Conservation (phyloP, 2,888 invertebrate species). For the Drosophila maculinotata region DNA sequence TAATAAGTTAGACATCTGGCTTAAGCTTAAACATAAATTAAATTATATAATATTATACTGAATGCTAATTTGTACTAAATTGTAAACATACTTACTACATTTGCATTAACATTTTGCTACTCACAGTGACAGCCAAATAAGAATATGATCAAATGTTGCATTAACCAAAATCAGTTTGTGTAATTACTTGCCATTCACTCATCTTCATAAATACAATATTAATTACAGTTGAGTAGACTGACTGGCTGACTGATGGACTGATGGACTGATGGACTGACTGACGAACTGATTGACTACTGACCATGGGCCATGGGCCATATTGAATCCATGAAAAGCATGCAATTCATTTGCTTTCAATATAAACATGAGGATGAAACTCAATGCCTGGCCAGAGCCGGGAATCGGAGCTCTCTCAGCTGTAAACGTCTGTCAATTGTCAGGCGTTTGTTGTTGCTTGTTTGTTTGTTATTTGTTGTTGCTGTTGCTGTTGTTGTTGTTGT, state of each 20-base stretch:
- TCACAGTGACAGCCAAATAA: not conserved
- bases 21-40: no score
- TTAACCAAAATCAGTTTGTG: not conserved
- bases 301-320: slow-evolving; percentile 9
- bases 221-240: slow-evolving; percentile 56
- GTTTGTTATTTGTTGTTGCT: slow-evolving; percentile 52
- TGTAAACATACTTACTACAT: no score
- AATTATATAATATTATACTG: no score
- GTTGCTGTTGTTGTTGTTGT: slow-evolving; percentile 54
- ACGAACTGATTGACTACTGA: slow-evolving; percentile 28
- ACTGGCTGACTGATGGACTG: slow-evolving; percentile 31
- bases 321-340: slow-evolving; percentile 40
- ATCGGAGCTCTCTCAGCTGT: slow-evolving; percentile 29
- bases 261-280: slow-evolving; percentile 30
- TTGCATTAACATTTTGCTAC: no score
- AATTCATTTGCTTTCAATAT: slow-evolving; percentile 58
- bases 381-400: slow-evolving; percentile 42
- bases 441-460: slow-evolving; percentile 46
- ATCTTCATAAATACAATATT: slow-evolving; percentile 65
- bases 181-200: slow-evolving; percentile 7
- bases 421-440: slow-evolving; percentile 66
- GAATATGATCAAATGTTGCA: not conserved
- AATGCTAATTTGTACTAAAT: no score
- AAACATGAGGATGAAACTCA: slow-evolving; percentile 60
- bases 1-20: no score